A percentile compares a stretch with the other conserved stretches of the same genome.
phyloP scores from a whole-genome alignment of 2,113 vertebrate species.

The Amia ocellicauda region DNA sequence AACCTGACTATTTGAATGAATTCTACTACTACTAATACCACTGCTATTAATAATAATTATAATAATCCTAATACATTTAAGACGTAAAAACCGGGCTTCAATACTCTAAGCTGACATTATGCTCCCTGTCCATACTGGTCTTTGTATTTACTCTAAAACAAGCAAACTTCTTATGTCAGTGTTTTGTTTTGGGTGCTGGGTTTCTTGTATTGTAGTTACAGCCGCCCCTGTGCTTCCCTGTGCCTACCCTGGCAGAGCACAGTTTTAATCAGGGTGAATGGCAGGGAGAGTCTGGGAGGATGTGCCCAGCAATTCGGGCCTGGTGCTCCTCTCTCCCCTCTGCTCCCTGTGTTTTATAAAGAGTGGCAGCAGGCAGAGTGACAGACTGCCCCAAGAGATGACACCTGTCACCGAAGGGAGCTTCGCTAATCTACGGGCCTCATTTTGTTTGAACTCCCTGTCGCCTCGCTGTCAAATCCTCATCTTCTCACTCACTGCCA shows the following conservation, averaged over 20 bases:
- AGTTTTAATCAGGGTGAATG: conserved; percentile 56
- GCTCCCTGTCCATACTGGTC: too few relatives aligned
- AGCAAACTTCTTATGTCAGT: too few relatives aligned
- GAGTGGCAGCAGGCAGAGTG: conserved; percentile 94
- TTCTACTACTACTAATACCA: too few relatives aligned
- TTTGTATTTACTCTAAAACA: too few relatives aligned
- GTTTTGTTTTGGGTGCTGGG: too few relatives aligned
- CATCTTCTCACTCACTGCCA: conserved; percentile 88
- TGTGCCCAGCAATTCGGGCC: conserved; percentile 54
- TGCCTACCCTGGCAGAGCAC: conserved; percentile 39
- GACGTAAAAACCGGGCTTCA: too few relatives aligned
- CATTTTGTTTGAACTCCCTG: conserved; percentile 96
- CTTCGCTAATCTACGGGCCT: conserved; percentile 91
- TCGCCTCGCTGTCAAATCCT: conserved; percentile 93
- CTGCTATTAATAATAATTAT: too few relatives aligned
- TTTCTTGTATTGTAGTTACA: too few relatives aligned
- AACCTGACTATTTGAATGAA: too few relatives aligned
- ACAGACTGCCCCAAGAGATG: conserved; percentile 98
- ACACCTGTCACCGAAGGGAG: conserved; percentile 95
- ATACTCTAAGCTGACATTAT: too few relatives aligned
- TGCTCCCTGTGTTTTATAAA: conserved; percentile 82
- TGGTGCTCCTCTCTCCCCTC: conserved; percentile 49
- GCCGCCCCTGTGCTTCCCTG: conserved; percentile 31
- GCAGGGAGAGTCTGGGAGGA: conserved; percentile 52
- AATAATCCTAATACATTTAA: too few relatives aligned